Evolutionary conservation across 2,113 vertebrate species (phyloP).

Genomic region (Rhinichthys klamathensis): DNA sequence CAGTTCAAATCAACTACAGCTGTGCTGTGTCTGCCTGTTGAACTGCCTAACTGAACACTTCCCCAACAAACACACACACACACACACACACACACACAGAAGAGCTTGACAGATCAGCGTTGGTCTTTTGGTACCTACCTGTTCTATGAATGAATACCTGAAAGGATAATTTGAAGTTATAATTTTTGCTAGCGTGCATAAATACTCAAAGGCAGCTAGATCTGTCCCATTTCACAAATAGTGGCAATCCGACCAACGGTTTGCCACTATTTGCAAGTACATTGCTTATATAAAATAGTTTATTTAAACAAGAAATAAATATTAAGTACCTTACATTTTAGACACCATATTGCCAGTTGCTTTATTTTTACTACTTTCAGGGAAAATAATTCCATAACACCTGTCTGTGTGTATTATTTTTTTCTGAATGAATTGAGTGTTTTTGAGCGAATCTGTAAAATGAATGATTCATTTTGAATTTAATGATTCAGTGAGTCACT

Average conservation of each 20-base stretch:
- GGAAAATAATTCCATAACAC: no score
- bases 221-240: neutral
- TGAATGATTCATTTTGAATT: neutral
- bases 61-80: slow-evolving; percentile 6
- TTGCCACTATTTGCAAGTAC: neutral
- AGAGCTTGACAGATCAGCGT: neutral
- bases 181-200: neutral
- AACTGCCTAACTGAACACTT: slow-evolving; percentile 41
- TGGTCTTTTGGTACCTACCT: neutral
- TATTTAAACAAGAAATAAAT: neutral
- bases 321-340: neutral
- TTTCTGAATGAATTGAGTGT: no score
- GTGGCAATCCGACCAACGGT: neutral
- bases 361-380: no score
- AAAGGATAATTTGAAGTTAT: neutral
- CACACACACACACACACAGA: neutral
- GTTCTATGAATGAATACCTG: no score
- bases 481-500: neutral
- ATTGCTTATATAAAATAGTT: neutral
- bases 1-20: slow-evolving; percentile 51
- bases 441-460: no score
- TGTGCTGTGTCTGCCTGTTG: slow-evolving; percentile 44
- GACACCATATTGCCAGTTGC: neutral
- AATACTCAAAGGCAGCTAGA: neutral
- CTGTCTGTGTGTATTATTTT: no score